These are phyloP conservation scores for Calvadosia cruxmelitensis DNA, from an alignment of 30 jellyfish, hydroid and myxozoan species.

Conservation along the genomic window DNA sequence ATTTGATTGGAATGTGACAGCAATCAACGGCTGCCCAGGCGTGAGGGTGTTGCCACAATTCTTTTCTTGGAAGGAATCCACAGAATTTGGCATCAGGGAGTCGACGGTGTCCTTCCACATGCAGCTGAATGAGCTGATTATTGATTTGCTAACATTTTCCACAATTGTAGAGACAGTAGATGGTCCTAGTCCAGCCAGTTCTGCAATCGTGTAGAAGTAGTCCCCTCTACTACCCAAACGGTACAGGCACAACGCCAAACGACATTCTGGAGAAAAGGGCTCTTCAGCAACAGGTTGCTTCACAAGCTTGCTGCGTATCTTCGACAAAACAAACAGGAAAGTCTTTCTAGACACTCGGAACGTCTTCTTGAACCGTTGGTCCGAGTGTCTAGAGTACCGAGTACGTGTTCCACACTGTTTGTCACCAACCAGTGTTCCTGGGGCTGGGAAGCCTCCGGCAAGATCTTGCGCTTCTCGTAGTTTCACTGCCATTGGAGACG, in stretches of 20 bases:
- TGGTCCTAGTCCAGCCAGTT: conserved; percentile 29
- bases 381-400: no score
- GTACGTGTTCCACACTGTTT: conserved; percentile 5
- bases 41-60: conserved; percentile 35
- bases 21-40: neutral
- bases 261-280: conserved; percentile 33
- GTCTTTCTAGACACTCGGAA: conserved; percentile 23
- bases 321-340: conserved; percentile 12
- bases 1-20: no score
- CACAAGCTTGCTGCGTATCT: conserved; percentile 9
- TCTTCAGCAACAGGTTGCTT: conserved; percentile 11
- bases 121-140: no score
- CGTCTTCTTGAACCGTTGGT: conserved; percentile 15
- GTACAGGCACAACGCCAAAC: conserved; percentile 20
- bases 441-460: no score
- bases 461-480: no score
- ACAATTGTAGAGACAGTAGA: conserved; percentile 14
- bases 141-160: conserved; percentile 17
- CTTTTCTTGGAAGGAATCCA: conserved; percentile 8
- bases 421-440: conserved; percentile 29
- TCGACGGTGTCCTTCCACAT: conserved; percentile 5
- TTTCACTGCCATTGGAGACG: no score
- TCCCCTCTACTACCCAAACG: conserved; percentile 26
- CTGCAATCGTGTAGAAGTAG: conserved; percentile 29
- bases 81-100: conserved; percentile 13